These are phyloP conservation scores for Troilus luridus DNA, from an alignment of 2,888 invertebrate species.

Conservation along the genomic window DNA sequence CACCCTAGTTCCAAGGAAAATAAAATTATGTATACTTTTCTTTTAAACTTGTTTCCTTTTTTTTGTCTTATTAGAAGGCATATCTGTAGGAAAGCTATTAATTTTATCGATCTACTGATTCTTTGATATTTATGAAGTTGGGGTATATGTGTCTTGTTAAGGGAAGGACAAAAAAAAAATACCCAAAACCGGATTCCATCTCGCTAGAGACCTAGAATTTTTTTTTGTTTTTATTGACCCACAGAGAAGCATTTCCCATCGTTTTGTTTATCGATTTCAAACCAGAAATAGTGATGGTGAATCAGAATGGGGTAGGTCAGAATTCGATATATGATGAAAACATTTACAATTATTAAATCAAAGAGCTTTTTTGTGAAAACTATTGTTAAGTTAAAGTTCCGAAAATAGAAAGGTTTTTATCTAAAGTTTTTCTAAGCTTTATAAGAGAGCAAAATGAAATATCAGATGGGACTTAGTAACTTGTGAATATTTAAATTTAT, in stretches of 20 bases:
- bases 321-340: background rate
- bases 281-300: background rate
- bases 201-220: conserved; percentile 14
- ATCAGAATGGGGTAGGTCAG: background rate
- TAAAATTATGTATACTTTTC: background rate
- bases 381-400: background rate
- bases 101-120: conserved; percentile 36
- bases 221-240: conserved; percentile 22
- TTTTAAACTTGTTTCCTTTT: background rate
- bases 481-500: no score
- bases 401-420: no score
- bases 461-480: no score
- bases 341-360: background rate
- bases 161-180: conserved; percentile 22
- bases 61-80: conserved; percentile 19
- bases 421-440: no score
- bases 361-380: background rate
- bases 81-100: conserved; percentile 44
- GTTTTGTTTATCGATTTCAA: background rate
- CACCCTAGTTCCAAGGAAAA: background rate
- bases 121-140: conserved; percentile 44
- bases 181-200: conserved; percentile 44
- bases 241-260: background rate
- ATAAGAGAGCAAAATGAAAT: no score
- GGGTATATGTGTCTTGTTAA: conserved; percentile 35